Evolutionary conservation across 2,113 vertebrate species (phyloP), one percentile per base, ranked within the genome.

Genomic region (Noctilio leporinus): DNA sequence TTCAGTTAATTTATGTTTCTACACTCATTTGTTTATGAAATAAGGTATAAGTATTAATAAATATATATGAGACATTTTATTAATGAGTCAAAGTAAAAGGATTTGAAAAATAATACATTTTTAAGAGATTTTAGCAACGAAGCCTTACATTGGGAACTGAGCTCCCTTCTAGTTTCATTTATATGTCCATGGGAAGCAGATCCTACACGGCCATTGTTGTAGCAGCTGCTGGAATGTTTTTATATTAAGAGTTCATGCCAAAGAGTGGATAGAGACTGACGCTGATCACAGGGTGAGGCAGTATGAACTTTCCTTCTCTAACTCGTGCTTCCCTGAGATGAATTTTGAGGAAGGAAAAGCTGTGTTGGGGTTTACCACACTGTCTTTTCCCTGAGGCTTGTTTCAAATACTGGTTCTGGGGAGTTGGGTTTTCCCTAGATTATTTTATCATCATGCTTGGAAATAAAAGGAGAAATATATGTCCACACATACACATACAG

Each of bases 71-170:
- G 53, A 2, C 45, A 57, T 53, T 82, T 92, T 70, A 77, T 84
- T 84, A 70, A 76, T 77, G 49, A 73, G n/a, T 76, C n/a, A 94
- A 82, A 38, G 38, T 76, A 67, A 76, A 82, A 81, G n/a, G 2
- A 86, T 85, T 92, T 77, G 47, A 89, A 86, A 96, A 73, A 51
- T 86, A 91, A 77, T 82, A 5, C 47, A 62, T 57, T 65, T 72
- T 78, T 53, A 55, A 78, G 72, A 84, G 43, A 75, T 86, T 87
- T 59, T 73, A 59, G 64, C 22, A 73, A 30, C 73, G 64, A 92
- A 83, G 43, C 12, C 4, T 55, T 62, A n/a, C 10, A 4, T 73
- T 81, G 70, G 70, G 67, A 49, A 59, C 30, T 35, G 86, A 40
- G 4, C 80, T 94, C 24, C 5, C 15, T 80, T 78, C 33, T 16